Evolutionary conservation across 30 jellyfish, hydroid and myxozoan species (phyloP), one percentile per base, ranked within the genome.

Genomic region (Turritopsis rubra): DNA sequence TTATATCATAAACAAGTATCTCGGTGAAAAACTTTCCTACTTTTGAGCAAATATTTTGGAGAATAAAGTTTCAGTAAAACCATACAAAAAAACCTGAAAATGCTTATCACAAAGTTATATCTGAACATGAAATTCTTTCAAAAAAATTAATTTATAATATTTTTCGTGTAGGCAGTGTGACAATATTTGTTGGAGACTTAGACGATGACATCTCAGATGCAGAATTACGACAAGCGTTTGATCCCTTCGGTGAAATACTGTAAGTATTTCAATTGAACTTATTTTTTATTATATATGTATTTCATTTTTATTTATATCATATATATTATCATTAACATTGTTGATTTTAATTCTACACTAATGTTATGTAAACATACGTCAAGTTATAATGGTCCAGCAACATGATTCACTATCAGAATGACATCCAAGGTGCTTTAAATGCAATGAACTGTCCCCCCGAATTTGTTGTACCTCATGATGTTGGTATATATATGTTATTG

Each of bases 161-260:
- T 41, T 41, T 5, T 13, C 9, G 60, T 13, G 84, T 89, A 28
- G 90, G 88, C 75, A 86, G 94, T 30, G 85, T 93, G 21, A 88
- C 96, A 8, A 85, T 95, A 19, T 95, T 89, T 87, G 96, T 95
- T 79, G 99, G 99, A 7, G 99, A 95, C 72, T 77, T 95, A 75
- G 96, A 90, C 53, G 94, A 79, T 17, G 96, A 89, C 8, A 75
- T 89, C 22, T 83, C 72, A 75, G 99, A 95, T 81, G 95, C 89
- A 17, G 89, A 89, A 24, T 82, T 95, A 53, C 85, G 81, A 65
- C 88, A 90, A 71, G 97, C 97, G n/a, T 95, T 95, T 81, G 92
- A 88, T 52, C 89, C 97, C 5, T 95, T 85, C 75, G 99, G 99
- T 20, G 96, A 95, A 73, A 85, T 95, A 82, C 87, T 86, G 99